phyloP scores from a whole-genome alignment of 1,140 invertebrate species.

The Oedothorax gibbosus region DNA sequence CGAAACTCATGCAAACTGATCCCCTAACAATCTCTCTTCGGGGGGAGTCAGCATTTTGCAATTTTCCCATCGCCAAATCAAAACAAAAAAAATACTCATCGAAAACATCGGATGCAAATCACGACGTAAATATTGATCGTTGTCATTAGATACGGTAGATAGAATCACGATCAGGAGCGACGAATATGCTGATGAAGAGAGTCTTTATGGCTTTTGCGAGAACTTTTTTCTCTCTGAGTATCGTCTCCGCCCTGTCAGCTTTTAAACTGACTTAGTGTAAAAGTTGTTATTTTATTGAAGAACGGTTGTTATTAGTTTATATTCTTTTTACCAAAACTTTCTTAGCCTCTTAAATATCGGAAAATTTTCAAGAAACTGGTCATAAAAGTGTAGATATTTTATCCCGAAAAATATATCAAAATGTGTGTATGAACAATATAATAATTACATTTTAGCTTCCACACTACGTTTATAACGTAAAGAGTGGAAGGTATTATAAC shows the following conservation, averaged over 20 bases:
- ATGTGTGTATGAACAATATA: too few species aligned
- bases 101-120: neutral
- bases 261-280: neutral
- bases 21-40: neutral
- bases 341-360: too few species aligned
- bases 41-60: neutral
- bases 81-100: neutral
- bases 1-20: neutral
- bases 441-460: too few species aligned
- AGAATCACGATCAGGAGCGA: conserved; percentile 3
- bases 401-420: too few species aligned
- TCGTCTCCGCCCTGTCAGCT: neutral
- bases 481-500: too few species aligned
- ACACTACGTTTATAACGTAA: too few species aligned
- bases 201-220: conserved; percentile 19
- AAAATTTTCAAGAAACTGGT: too few species aligned
- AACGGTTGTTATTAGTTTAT: too few species aligned
- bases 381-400: too few species aligned
- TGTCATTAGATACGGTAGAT: conserved; percentile 31
- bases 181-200: conserved; percentile 50
- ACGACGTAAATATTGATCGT: conserved; percentile 41
- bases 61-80: neutral
- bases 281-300: too few species aligned
- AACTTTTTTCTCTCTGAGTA: neutral
- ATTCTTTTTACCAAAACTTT: too few species aligned